A percentile compares a stretch with the other conserved stretches of the same genome.
Conservation (phyloP, 2,888 invertebrate genomes). For the Lasius platythorax region DNA sequence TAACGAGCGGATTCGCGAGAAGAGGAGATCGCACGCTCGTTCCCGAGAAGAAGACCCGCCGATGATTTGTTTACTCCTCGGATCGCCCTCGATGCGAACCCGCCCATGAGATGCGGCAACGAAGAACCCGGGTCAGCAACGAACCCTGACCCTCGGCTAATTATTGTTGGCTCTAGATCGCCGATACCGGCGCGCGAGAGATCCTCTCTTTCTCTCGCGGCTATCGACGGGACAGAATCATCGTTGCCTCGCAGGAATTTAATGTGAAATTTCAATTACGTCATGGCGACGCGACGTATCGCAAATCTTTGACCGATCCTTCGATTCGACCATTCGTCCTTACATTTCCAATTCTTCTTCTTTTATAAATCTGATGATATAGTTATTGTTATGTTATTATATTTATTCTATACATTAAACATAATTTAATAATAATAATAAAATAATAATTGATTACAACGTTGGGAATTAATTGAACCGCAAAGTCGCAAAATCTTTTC, state of each 20-base stretch:
- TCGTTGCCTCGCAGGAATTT: slow-evolving; percentile 33
- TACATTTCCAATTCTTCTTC: background rate
- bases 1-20: slow-evolving; percentile 68
- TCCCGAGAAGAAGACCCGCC: slow-evolving; percentile 57
- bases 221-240: slow-evolving; percentile 45
- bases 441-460: background rate
- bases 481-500: background rate
- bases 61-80: slow-evolving; percentile 84
- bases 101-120: slow-evolving; percentile 68
- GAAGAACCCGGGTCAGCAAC: slow-evolving; percentile 69
- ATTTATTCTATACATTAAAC: background rate
- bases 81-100: slow-evolving; percentile 78
- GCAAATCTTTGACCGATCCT: background rate
- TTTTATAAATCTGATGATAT: background rate
- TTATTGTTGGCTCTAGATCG: slow-evolving; percentile 85
- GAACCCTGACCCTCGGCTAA: slow-evolving; percentile 85
- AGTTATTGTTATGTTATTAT: background rate
- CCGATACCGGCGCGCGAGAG: slow-evolving; percentile 77
- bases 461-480: background rate
- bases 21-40: slow-evolving; percentile 62
- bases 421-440: slow-evolving; percentile 5
- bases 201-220: slow-evolving; percentile 32
- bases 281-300: slow-evolving; percentile 11
- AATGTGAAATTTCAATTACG: slow-evolving; percentile 54
- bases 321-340: background rate